A percentile compares a stretch with the other conserved stretches of the same genome.
Conservation (phyloP, 2,888 invertebrate species). For the Apodemia mormo region DNA sequence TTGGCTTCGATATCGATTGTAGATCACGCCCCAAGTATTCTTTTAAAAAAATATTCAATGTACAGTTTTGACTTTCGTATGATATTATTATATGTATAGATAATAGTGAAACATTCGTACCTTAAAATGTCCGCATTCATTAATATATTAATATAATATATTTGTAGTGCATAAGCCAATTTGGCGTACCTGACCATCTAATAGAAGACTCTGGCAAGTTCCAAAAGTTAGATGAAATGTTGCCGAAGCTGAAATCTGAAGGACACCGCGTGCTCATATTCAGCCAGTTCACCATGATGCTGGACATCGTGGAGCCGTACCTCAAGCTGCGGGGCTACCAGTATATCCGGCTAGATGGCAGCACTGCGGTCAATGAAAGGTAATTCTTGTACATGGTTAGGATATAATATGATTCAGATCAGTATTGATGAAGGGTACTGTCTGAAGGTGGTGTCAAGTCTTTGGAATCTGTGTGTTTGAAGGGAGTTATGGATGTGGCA, state of each 20-base stretch:
- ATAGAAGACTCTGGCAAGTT: constrained; percentile 95
- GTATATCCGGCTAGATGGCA: constrained; percentile 93
- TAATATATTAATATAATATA: neutral
- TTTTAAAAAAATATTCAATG: too few species aligned
- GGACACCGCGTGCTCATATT: constrained; percentile 95
- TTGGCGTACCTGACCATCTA: constrained; percentile 84
- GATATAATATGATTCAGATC: too few species aligned
- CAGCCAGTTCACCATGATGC: constrained; percentile 97
- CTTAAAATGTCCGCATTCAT: too few species aligned
- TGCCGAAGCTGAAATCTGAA: constrained; percentile 87
- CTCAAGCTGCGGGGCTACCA: constrained; percentile 86
- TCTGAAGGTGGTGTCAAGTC: too few species aligned
- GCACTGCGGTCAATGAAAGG: constrained; percentile 91
- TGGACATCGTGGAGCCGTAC: constrained; percentile 96
- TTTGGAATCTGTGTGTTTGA: too few species aligned
- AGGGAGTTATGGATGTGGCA: too few species aligned
- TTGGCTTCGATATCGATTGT: too few species aligned
- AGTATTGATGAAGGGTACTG: too few species aligned
- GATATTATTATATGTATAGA: too few species aligned
- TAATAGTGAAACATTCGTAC: too few species aligned
- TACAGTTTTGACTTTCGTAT: too few species aligned
- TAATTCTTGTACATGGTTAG: constrained; percentile 41
- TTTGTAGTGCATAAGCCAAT: constrained; percentile 82
- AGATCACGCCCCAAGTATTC: too few species aligned
- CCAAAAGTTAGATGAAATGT: constrained; percentile 86